Percentiles rank a stretch among this genome's conserved stretches.
phyloP scores from a whole-genome alignment of 2,888 invertebrate genomes.

The Pheosia gnoma region DNA sequence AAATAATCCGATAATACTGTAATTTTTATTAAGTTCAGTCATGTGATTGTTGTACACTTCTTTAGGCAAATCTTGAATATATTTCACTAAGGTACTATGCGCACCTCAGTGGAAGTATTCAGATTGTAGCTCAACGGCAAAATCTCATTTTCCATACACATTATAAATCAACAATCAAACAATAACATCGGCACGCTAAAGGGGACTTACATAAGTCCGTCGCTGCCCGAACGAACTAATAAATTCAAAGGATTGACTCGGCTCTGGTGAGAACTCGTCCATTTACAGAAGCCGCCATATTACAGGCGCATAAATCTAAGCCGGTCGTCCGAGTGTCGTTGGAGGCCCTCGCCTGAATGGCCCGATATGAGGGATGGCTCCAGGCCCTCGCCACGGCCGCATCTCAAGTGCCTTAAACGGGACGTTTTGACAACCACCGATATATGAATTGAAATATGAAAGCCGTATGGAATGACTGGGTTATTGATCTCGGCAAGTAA shows the following conservation, averaged over 20 bases:
- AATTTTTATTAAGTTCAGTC: no score
- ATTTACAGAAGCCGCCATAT: conserved; percentile 77
- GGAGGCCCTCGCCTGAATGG: conserved; percentile 62
- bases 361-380: conserved; percentile 75
- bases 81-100: no score
- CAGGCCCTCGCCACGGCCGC: conserved; percentile 53
- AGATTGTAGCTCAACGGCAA: no score
- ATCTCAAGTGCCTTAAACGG: conserved; percentile 61
- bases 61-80: no score
- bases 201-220: conserved; percentile 63
- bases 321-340: conserved; percentile 64
- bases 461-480: conserved; percentile 52
- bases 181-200: conserved; percentile 66
- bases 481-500: conserved; percentile 48
- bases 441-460: conserved; percentile 79
- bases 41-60: no score
- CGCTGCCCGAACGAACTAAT: conserved; percentile 56
- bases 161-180: conserved; percentile 74
- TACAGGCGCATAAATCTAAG: conserved; percentile 78
- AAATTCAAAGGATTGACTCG: conserved; percentile 78
- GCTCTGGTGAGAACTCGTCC: conserved; percentile 76
- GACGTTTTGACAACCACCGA: conserved; percentile 77
- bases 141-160: conserved; percentile 11
- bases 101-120: no score
- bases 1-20: no score